Evolutionary conservation across 37 sponge, comb jelly and placozoan genomes (phyloP).

Genomic region (Beroe forskalii): DNA sequence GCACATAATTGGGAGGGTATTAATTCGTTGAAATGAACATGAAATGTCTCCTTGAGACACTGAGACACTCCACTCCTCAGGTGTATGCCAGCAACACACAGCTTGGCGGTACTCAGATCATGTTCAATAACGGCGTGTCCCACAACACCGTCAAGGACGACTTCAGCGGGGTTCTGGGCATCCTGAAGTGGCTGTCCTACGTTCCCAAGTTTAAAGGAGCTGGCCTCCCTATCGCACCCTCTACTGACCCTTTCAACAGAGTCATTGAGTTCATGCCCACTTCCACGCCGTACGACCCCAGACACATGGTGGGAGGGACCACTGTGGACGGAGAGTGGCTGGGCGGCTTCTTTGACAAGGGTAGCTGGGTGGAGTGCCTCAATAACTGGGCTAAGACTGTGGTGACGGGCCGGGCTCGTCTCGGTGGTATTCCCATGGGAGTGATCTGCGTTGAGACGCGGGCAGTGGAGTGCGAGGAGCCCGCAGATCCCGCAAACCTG

Average conservation of each 20-base stretch:
- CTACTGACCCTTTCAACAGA: conserved; percentile 80
- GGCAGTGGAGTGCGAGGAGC: conserved; percentile 76
- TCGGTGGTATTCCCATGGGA: conserved; percentile 98
- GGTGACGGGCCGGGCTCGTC: conserved; percentile 89
- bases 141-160: conserved; percentile 88
- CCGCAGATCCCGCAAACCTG: conserved; percentile 95
- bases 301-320: conserved; percentile 83
- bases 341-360: conserved; percentile 92
- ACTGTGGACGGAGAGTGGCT: conserved; percentile 70
- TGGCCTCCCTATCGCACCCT: conserved; percentile 74
- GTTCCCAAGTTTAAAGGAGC: conserved; percentile 70
- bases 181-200: conserved; percentile 85
- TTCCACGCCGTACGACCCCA: conserved; percentile 87
- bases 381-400: conserved; percentile 93
- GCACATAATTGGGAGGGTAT: too few species aligned
- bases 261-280: conserved; percentile 77
- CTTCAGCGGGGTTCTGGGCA: conserved; percentile 76
- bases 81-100: conserved; percentile 94
- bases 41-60: too few species aligned
- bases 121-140: conserved; percentile 93
- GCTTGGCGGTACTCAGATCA: conserved; percentile 94
- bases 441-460: conserved; percentile 97
- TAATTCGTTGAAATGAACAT: too few species aligned
- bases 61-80: conserved; percentile 39
- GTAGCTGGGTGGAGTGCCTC: conserved; percentile 84